Percentiles rank a stretch among this genome's conserved stretches.
These are phyloP conservation scores for Malurus melanocephalus DNA, from an alignment of 2,113 vertebrate species.

Conservation along the genomic window DNA sequence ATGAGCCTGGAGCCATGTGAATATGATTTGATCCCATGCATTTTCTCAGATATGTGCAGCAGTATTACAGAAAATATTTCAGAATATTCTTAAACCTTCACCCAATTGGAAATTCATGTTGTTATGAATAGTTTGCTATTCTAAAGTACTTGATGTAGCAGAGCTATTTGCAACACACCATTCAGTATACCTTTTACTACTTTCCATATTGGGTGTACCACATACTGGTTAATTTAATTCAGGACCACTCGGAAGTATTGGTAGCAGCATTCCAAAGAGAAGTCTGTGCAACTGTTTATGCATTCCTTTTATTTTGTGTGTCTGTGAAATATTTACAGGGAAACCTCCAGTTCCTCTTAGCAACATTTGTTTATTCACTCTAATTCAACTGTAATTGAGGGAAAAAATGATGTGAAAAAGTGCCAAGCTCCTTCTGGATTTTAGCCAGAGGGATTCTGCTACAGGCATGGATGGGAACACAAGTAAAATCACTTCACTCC, in stretches of 20 bases:
- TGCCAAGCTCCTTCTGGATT: background rate
- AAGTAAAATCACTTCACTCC: background rate
- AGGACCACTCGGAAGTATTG: background rate
- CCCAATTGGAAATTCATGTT: background rate
- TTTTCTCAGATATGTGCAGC: background rate
- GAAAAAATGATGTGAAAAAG: background rate
- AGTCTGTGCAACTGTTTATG: background rate
- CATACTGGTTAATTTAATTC: background rate
- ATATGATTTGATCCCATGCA: background rate
- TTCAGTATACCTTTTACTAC: background rate
- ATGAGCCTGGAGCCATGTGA: background rate
- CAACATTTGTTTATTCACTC: background rate
- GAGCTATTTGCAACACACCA: background rate
- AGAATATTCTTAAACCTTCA: background rate
- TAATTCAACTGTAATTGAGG: background rate
- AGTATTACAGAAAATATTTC: background rate
- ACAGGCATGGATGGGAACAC: background rate
- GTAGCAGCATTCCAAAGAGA: background rate
- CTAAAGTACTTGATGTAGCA: background rate
- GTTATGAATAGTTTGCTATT: background rate
- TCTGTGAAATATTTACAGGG: background rate
- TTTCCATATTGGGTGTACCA: background rate
- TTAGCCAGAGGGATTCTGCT: background rate
- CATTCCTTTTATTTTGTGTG: background rate
- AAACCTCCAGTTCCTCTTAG: background rate